A percentile compares a stretch with the other conserved stretches of the same genome.
Evolutionary conservation across 2,113 vertebrate genomes (phyloP).

Genomic region (Asarcornis scutulata): DNA sequence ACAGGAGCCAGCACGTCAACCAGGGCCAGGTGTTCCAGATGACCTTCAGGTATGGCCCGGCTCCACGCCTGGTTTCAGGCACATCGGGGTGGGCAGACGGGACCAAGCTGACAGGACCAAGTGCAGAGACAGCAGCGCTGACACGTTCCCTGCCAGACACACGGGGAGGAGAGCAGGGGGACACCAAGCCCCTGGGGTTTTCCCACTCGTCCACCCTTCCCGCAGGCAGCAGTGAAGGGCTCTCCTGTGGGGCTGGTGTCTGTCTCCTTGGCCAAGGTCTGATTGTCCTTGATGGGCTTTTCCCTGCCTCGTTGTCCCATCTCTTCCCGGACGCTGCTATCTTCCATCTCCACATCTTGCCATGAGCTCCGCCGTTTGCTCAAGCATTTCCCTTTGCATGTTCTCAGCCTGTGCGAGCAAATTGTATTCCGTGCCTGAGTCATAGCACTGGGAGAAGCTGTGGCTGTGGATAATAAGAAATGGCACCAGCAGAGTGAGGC

Average conservation of each 20-base stretch:
- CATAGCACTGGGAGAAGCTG: neutral
- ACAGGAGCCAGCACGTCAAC: conserved; percentile 92
- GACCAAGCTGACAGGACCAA: neutral
- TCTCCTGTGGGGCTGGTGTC: neutral
- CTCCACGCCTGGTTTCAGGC: neutral
- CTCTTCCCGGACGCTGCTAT: neutral
- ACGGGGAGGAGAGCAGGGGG: neutral
- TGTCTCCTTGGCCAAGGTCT: neutral
- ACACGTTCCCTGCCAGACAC: neutral
- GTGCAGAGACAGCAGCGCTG: neutral
- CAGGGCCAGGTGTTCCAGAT: conserved; percentile 98
- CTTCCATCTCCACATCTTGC: neutral
- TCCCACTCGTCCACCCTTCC: neutral
- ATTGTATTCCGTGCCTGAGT: neutral
- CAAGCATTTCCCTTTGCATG: neutral
- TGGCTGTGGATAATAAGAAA: neutral
- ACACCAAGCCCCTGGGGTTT: neutral
- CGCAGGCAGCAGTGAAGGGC: neutral
- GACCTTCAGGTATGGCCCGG: conserved; percentile 89
- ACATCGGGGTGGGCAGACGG: neutral
- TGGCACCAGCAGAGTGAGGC: neutral
- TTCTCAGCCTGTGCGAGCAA: neutral
- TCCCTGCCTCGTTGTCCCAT: neutral
- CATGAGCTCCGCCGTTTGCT: accelerated
- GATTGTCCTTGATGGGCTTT: neutral